A percentile compares a stretch with the other conserved stretches of the same genome.
Evolutionary conservation across 2,797 vertebrate genomes (phyloP).

Genomic region (Onychomys torridus): DNA sequence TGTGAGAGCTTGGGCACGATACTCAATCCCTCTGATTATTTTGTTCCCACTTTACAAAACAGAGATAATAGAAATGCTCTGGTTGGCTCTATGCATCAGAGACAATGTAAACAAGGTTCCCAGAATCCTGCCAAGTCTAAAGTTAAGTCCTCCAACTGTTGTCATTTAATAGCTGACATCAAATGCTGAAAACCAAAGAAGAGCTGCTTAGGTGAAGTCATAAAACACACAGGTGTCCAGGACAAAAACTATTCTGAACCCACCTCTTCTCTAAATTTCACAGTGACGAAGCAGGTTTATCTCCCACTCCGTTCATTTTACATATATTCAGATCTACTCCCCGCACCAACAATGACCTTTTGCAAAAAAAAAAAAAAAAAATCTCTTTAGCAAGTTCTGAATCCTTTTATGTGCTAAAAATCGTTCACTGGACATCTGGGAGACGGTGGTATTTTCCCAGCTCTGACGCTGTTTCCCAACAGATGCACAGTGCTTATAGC

Average conservation of each 20-base stretch:
- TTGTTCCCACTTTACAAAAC: not conserved
- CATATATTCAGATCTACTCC: not conserved
- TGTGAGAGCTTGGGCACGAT: not conserved
- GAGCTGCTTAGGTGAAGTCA: not conserved
- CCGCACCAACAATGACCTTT: not conserved
- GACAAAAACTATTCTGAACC: not conserved
- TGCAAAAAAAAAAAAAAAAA: not conserved
- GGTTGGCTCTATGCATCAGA: not conserved
- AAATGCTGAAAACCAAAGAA: not conserved
- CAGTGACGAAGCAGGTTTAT: not conserved
- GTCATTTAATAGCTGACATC: not conserved
- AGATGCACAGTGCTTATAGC: not conserved
- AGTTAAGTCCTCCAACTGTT: not conserved
- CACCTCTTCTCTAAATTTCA: not conserved
- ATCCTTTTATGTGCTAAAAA: not conserved
- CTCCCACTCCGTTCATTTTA: not conserved
- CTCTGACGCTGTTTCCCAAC: not conserved
- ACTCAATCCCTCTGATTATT: not conserved
- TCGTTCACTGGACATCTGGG: not conserved
- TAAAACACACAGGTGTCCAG: not conserved
- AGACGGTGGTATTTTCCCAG: not conserved
- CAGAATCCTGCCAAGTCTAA: not conserved
- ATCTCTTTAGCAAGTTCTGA: not conserved
- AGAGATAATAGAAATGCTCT: not conserved
- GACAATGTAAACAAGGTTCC: not conserved